These are phyloP conservation scores for Rotaria magnacalcarata DNA, from an alignment of 2,888 invertebrate genomes.

Conservation along the genomic window DNA sequence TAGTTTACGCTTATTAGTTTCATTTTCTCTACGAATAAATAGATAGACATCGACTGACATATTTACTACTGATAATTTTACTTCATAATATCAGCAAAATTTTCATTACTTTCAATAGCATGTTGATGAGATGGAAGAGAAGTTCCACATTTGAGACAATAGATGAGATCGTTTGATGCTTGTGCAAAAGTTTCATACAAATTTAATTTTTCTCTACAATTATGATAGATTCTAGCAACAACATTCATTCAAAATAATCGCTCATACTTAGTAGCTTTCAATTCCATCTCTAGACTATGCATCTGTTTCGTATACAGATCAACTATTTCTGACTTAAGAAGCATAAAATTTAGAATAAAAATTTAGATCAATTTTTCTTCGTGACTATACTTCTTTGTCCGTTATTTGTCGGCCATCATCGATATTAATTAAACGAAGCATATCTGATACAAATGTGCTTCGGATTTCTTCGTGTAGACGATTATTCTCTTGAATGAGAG, in stretches of 20 bases:
- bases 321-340: not conserved
- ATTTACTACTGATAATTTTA: not conserved
- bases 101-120: not conserved
- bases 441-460: slow-evolving; percentile 40
- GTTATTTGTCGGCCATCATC: not conserved
- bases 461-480: slow-evolving; percentile 37
- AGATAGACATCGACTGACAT: not conserved
- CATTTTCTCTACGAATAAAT: slow-evolving; percentile 1
- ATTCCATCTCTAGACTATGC: not conserved
- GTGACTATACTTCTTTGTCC: not conserved
- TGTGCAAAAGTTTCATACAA: not conserved
- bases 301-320: not conserved
- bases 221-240: not conserved
- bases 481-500: slow-evolving; percentile 38
- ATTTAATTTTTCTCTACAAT: not conserved
- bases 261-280: not conserved
- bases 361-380: not conserved
- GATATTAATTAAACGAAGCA: not conserved
- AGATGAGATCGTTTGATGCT: not conserved
- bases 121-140: not conserved
- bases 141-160: not conserved
- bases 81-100: not conserved
- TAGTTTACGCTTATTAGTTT: not conserved
- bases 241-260: not conserved
- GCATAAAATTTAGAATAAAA: not conserved